Base-by-base conservation (phyloP, 2,113 vertebrate species). In the Tiliqua scincoides region DNA sequence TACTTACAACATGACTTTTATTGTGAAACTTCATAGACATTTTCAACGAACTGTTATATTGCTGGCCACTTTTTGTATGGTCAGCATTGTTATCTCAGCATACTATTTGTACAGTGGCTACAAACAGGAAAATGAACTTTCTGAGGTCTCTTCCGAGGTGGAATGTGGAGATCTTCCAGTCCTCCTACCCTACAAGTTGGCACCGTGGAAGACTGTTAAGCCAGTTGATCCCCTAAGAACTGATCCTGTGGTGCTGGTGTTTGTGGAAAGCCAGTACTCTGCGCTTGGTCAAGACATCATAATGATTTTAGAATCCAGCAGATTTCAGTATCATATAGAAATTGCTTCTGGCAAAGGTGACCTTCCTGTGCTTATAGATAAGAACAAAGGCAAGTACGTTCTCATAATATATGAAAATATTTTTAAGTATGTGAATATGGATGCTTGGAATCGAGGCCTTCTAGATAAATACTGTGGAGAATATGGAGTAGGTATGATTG, bases 231-330 rank as follows among this genome's bases (percentile, higher is more conserved):
- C 94, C 12, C 73, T 91, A 6, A 95, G 93, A 88, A 96, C 96
- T 63, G 96, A 97, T 14, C 94, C 97, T 23, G 90, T 94, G 4
- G 95, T 97, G 68, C 95, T 97, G 79, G 96, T 97, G 73, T 97
- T 97, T 94, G 96, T 97, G 93, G 97, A 97, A 84, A 97, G 97
- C 89, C 97, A 97, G 76, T 97, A 97, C 77, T 97, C 97, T 17
- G 68, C 95, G 0, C 94, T 97, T 76, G 97, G 97, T 63, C 97
- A 97, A 91, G 97, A 97, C 68, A 97, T 97, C 72, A 89, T 97
- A 89, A 96, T 92, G 71, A 88, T 97, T 89, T 91, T 97, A 79
- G 97, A 97, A 87, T 97, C 97, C 3, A 97, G 95, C 86, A 92
- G 96, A 82, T 97, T 97, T 87, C 95, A 96, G 68, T 96, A 97